A percentile compares a stretch with the other conserved stretches of the same genome.
Evolutionary conservation across 2,797 vertebrate species (phyloP).

Genomic region (Enteromius thamalakanensis): DNA sequence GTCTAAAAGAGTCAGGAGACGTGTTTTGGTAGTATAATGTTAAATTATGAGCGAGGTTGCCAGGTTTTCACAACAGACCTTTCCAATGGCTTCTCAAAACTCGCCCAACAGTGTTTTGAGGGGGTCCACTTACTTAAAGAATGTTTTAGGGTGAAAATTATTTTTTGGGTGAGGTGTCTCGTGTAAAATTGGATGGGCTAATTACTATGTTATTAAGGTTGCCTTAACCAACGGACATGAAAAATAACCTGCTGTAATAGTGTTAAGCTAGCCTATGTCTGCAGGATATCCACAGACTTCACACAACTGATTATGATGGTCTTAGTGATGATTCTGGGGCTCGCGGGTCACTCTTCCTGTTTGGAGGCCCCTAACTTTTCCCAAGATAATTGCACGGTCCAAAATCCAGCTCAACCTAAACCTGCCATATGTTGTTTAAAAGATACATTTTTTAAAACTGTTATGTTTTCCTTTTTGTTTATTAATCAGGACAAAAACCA

Average conservation of each 20-base stretch:
- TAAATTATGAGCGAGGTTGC: not conserved
- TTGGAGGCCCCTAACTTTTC: not conserved
- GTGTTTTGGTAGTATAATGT: not conserved
- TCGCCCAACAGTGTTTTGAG: not conserved
- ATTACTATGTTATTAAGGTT: not conserved
- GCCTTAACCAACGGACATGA: not conserved
- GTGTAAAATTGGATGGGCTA: not conserved
- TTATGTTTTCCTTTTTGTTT: not conserved
- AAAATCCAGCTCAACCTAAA: not conserved
- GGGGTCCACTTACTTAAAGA: not conserved
- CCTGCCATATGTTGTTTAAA: constrained; percentile 9
- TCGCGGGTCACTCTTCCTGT: not conserved
- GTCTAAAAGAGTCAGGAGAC: not conserved
- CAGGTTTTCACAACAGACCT: not conserved
- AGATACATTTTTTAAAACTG: not conserved
- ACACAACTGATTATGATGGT: not conserved
- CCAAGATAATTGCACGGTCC: not conserved
- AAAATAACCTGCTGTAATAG: not conserved
- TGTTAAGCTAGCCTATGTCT: not conserved
- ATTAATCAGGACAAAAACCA: not conserved
- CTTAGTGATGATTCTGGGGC: not conserved
- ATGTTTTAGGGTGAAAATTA: not conserved
- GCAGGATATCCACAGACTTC: not conserved
- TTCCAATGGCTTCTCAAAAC: not conserved
- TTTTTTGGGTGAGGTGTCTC: not conserved